Percentiles rank a stretch among this genome's conserved stretches.
phyloP scores from a whole-genome alignment of 2,797 vertebrate species.

The Aldrovandia affinis region DNA sequence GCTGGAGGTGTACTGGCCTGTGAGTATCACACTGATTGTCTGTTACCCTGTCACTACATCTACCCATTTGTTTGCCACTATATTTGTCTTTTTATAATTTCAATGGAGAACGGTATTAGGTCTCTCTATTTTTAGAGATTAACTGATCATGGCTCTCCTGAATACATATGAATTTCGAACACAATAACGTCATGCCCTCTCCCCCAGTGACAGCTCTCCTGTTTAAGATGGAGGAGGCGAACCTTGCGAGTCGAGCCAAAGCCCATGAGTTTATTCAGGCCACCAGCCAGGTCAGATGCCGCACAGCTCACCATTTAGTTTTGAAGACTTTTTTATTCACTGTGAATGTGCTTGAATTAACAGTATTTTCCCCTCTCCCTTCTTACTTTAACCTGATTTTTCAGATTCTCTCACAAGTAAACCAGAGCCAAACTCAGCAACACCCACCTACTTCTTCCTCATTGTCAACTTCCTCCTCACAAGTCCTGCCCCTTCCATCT shows the following conservation, averaged over 20 bases:
- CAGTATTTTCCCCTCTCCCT: not conserved
- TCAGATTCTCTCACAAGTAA: constrained; percentile 89
- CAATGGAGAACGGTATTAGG: not conserved
- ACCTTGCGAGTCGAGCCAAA: constrained; percentile 89
- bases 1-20: constrained; percentile 89
- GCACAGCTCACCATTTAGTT: not conserved
- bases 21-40: constrained; percentile 66
- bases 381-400: constrained; percentile 23
- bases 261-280: constrained; percentile 92
- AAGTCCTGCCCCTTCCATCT: constrained; percentile 74
- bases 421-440: constrained; percentile 75
- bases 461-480: constrained; percentile 67
- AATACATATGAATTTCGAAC: not conserved
- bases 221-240: constrained; percentile 96
- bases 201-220: constrained; percentile 87
- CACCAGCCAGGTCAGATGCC: constrained; percentile 83
- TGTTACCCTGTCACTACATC: not conserved
- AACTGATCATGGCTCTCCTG: not conserved
- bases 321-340: not conserved
- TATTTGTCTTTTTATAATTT: not conserved
- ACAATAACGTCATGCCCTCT: constrained; percentile 9
- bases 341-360: not conserved
- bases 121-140: not conserved
- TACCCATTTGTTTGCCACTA: not conserved
- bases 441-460: constrained; percentile 67